A percentile compares a stretch with the other conserved stretches of the same genome.
Evolutionary conservation across 2,888 invertebrate species (phyloP).

Genomic region (Lampropteryx suffumata): DNA sequence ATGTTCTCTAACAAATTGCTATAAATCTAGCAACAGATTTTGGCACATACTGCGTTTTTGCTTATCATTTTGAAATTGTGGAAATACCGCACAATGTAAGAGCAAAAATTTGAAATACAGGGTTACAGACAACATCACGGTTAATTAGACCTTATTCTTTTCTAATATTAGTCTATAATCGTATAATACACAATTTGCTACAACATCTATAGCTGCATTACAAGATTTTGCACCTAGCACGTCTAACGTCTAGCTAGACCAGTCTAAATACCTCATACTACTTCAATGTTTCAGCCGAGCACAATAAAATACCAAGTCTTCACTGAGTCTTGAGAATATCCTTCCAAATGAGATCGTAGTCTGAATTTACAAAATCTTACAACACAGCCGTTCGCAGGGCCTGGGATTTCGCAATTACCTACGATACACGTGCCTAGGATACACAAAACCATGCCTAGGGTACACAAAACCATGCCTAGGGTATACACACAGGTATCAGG

Average conservation of each 20-base stretch:
- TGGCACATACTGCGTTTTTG: conserved; percentile 5
- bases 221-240: conserved; percentile 43
- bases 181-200: conserved; percentile 58
- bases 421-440: conserved; percentile 11
- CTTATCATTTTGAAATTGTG: conserved; percentile 2
- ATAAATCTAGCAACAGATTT: not conserved
- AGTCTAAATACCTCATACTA: no score
- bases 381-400: conserved; percentile 65
- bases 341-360: not conserved
- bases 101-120: conserved; percentile 13
- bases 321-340: no score
- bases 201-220: conserved; percentile 61
- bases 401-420: conserved; percentile 56
- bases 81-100: conserved; percentile 15
- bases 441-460: conserved; percentile 38
- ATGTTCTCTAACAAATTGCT: not conserved
- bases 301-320: not conserved
- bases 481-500: conserved; percentile 70
- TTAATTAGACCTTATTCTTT: conserved; percentile 19
- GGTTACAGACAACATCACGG: conserved; percentile 24
- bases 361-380: conserved; percentile 49
- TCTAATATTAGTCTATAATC: conserved; percentile 30
- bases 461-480: conserved; percentile 64
- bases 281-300: no score
- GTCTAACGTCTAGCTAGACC: no score